A percentile compares a stretch with the other conserved stretches of the same genome.
Evolutionary conservation across 1,140 invertebrate species (phyloP).

Genomic region (Cyclargus thomasi): DNA sequence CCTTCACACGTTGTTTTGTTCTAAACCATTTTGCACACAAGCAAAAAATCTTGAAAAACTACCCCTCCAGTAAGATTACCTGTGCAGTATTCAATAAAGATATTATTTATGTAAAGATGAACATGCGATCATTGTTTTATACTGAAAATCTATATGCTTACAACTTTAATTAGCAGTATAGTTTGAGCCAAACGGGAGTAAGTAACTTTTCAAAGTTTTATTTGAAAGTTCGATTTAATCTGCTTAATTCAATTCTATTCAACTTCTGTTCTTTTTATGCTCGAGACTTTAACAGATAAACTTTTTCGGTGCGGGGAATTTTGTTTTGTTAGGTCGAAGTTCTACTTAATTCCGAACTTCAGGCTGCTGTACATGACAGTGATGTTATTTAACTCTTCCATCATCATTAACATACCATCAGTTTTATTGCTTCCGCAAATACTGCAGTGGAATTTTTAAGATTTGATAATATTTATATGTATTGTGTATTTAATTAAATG

Average conservation of each 20-base stretch:
- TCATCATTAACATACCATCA: background rate
- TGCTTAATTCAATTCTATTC: slow-evolving; percentile 1
- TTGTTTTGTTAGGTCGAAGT: background rate
- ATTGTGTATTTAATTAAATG: too few relatives aligned
- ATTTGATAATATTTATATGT: too few relatives aligned
- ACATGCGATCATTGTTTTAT: background rate
- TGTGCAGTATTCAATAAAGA: too few relatives aligned
- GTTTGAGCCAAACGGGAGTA: background rate
- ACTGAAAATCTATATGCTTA: background rate
- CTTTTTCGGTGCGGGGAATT: background rate
- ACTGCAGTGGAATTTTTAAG: background rate
- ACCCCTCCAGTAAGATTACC: too few relatives aligned
- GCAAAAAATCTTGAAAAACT: too few relatives aligned
- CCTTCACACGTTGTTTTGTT: too few relatives aligned
- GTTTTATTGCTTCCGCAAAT: too few relatives aligned
- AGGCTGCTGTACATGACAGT: background rate
- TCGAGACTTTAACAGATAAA: slow-evolving; percentile 7
- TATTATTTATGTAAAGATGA: too few relatives aligned
- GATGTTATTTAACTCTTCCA: background rate
- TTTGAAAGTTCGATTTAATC: background rate
- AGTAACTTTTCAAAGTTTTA: background rate
- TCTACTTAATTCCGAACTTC: background rate
- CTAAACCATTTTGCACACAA: too few relatives aligned
- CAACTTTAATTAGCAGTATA: background rate
- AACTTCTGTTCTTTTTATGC: background rate